Percentiles rank a stretch among this genome's conserved stretches.
These are phyloP conservation scores for Magallana gigas DNA, from an alignment of 1,140 invertebrate genomes.

Conservation along the genomic window DNA sequence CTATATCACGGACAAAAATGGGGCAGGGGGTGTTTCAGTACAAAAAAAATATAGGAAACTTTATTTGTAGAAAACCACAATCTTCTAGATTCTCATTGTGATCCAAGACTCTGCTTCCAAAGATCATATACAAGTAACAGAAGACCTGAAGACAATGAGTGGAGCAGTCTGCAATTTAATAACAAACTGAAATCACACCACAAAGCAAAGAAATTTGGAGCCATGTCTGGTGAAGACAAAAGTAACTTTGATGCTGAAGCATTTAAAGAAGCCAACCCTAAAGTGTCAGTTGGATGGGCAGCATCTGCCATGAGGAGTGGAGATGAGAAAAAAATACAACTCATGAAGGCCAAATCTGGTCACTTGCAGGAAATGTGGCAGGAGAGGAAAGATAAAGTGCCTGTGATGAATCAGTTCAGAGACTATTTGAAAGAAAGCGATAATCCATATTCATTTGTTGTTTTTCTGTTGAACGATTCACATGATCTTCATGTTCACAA, in stretches of 20 bases:
- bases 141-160: background rate
- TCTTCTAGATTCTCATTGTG: too few relatives aligned
- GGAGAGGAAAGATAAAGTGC: slow-evolving; percentile 52
- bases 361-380: slow-evolving; percentile 53
- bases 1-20: too few relatives aligned
- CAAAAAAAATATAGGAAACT: too few relatives aligned
- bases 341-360: slow-evolving; percentile 47
- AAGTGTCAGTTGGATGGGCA: background rate
- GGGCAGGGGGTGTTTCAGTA: too few relatives aligned
- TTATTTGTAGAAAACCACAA: too few relatives aligned
- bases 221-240: background rate
- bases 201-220: background rate
- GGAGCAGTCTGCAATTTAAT: background rate
- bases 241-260: background rate
- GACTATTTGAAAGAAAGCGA: slow-evolving; percentile 48
- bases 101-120: background rate
- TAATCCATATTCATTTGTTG: slow-evolving; percentile 66
- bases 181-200: background rate
- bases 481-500: slow-evolving; percentile 68
- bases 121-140: background rate
- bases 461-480: slow-evolving; percentile 65
- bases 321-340: slow-evolving; percentile 49
- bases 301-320: slow-evolving; percentile 23
- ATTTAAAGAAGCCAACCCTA: slow-evolving; percentile 14
- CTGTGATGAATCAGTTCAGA: slow-evolving; percentile 50